These are phyloP conservation scores for Spizaetus ornatus DNA, from an alignment of 2,113 vertebrate genomes.

Conservation along the genomic window DNA sequence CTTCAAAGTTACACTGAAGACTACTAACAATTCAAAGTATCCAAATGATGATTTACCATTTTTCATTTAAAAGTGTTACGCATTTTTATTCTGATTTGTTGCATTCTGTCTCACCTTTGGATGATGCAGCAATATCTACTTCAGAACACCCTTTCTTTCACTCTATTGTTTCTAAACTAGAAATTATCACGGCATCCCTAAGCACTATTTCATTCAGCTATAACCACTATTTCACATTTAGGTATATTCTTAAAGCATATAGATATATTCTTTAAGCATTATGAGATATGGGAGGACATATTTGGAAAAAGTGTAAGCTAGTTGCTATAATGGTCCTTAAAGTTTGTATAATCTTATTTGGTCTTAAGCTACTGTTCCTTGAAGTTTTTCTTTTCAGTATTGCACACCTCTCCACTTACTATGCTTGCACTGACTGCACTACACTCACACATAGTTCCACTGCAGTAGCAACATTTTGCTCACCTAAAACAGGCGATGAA, in stretches of 20 bases:
- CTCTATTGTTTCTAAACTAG: neutral
- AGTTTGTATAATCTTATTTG: neutral
- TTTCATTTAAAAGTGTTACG: neutral
- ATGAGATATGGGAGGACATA: neutral
- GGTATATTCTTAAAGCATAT: neutral
- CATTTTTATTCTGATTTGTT: fast-evolving
- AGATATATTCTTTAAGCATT: neutral
- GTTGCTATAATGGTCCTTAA: neutral
- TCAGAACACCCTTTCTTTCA: neutral
- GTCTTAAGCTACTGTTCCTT: neutral
- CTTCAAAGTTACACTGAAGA: neutral
- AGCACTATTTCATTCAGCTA: neutral
- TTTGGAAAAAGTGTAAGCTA: neutral
- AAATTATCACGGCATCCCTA: neutral
- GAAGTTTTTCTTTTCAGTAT: neutral
- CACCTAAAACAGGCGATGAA: neutral
- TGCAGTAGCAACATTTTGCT: neutral
- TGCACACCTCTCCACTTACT: neutral
- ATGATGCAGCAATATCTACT: neutral
- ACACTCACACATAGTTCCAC: neutral
- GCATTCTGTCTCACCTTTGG: neutral
- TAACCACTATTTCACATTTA: neutral
- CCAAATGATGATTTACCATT: neutral
- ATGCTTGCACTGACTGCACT: neutral
- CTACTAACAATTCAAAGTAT: neutral